phyloP scores from a whole-genome alignment of 2,113 vertebrate genomes.

The Dryoscopus gambensis region DNA sequence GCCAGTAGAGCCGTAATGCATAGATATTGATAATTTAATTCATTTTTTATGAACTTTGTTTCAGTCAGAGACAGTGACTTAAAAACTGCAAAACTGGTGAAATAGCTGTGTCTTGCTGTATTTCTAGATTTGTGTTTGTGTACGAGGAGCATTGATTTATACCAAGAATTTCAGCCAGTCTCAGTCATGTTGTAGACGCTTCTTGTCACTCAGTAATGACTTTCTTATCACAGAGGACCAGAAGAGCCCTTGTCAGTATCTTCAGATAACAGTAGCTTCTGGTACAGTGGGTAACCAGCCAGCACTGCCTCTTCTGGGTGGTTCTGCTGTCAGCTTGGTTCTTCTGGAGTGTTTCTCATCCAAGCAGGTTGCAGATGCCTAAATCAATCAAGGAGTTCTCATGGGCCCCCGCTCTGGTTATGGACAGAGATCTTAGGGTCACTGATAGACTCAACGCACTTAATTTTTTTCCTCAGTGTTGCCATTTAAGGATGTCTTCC shows the following conservation, averaged over 20 bases:
- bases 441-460: background rate
- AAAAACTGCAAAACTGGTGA: background rate
- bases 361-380: background rate
- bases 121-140: background rate
- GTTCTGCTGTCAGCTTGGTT: background rate
- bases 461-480: background rate
- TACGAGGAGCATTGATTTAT: background rate
- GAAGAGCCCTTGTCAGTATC: background rate
- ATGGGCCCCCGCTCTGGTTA: accelerated
- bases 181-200: background rate
- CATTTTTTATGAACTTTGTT: background rate
- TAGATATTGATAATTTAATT: background rate
- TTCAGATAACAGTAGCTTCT: background rate
- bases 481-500: background rate
- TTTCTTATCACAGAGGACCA: slow-evolving; percentile 36
- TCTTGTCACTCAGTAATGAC: slow-evolving; percentile 3
- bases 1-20: accelerated
- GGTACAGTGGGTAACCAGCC: background rate
- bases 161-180: background rate
- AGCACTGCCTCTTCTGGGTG: background rate
- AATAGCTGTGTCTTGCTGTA: background rate
- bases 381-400: background rate
- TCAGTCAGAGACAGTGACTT: background rate
- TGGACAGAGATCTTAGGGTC: background rate
- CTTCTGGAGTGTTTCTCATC: background rate